Base-by-base conservation (phyloP, 2,888 invertebrate species). In the Dynastes maya region DNA sequence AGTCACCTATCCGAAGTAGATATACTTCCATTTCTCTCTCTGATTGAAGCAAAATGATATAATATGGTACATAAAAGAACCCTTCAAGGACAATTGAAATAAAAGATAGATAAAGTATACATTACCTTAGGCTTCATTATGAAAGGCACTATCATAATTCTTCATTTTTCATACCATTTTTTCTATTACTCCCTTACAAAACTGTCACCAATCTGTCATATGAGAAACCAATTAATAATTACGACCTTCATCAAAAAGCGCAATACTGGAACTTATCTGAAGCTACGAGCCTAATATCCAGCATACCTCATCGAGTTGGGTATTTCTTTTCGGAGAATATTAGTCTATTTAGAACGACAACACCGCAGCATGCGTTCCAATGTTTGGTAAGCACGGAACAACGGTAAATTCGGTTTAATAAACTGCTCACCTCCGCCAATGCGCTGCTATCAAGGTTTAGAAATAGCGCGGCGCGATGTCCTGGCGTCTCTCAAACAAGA, bases 401-500 rank as follows among this genome's bases (percentile, higher is more conserved):
- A 40, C 65, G 65, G 65, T 67, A 67, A 67, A 67, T 67, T 67
- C 65, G 40, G 65, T 67, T 45, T 45, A 67, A 67, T 67, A 67
- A 63, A 67, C 40, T 45, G 40, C 22, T 22, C 65, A 67, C 65
- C 29, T n/a, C 22, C 40, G 65, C 45, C 40, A 22, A 16, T 67
- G 22, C 49, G 51, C 29, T 13, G 32, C 51, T 32, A 58, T 58
- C 55, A 27, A 58, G 55, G 55, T 58, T 45, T 58, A 58, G 55
- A 58, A 58, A 58, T 58, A 22, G 55, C 55, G 45, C 40, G 16
- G 67, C 13, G 40, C 32, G 40, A 45, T 27, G 72, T 74, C 58
- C 58, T 37, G 61, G 78, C 37, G 29, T 74, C 65, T 78, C 78
- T 65, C 78, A 65, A 75, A 75, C 68, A 40, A 63, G 55, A 80